Evolutionary conservation across 2,888 invertebrate genomes (phyloP).

Genomic region (Ptychoptera contaminata): DNA sequence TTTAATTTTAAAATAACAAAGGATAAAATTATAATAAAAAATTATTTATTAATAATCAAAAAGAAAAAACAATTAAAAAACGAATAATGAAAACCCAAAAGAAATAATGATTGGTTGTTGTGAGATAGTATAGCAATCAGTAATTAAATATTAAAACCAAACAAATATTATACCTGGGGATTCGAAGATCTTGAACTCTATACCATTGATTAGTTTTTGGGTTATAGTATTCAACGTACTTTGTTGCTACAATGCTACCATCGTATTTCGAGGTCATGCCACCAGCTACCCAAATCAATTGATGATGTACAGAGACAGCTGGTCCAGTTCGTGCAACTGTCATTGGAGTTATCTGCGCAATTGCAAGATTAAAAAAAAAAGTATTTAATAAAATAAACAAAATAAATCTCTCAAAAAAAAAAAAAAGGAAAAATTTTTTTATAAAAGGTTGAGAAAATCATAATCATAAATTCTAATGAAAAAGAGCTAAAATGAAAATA

Average conservation of each 20-base stretch:
- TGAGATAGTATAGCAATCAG: too few species aligned
- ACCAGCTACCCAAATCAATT: slow-evolving; percentile 53
- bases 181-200: not conserved
- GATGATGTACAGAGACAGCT: slow-evolving; percentile 42
- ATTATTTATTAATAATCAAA: too few species aligned
- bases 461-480: too few species aligned
- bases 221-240: slow-evolving; percentile 47
- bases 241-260: slow-evolving; percentile 32
- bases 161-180: not conserved
- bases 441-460: not conserved
- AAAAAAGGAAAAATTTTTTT: not conserved
- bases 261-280: slow-evolving; percentile 46
- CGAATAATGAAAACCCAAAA: too few species aligned
- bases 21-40: too few species aligned
- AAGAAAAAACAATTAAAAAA: too few species aligned
- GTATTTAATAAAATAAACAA: not conserved
- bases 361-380: not conserved
- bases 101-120: too few species aligned
- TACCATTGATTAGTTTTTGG: slow-evolving; percentile 38
- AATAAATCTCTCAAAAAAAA: not conserved
- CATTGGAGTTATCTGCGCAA: slow-evolving; percentile 36
- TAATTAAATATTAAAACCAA: not conserved
- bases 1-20: too few species aligned
- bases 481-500: too few species aligned
- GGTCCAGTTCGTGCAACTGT: slow-evolving; percentile 42